Conservation (phyloP, 2,113 vertebrate species). For the Mobula hypostoma region DNA sequence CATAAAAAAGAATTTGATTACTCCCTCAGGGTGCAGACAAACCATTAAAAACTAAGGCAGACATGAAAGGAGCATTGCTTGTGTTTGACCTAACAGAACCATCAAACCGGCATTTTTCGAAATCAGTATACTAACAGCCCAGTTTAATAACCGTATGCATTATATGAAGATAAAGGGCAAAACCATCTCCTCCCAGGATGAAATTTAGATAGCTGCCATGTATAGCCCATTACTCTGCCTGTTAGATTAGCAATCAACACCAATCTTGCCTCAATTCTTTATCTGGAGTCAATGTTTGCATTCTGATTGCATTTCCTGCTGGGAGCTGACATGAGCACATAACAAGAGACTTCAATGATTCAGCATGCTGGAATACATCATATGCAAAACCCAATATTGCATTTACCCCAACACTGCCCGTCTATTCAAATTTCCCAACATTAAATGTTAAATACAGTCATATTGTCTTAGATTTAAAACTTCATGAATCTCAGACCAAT, state of each 20-base stretch:
- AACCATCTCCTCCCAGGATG: background rate
- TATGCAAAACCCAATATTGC: background rate
- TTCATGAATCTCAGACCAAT: background rate
- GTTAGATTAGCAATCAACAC: background rate
- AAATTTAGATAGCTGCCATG: background rate
- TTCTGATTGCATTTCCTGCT: background rate
- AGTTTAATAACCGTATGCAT: background rate
- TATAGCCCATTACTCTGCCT: background rate
- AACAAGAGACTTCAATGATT: background rate
- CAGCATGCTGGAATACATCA: background rate
- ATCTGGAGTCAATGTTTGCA: background rate
- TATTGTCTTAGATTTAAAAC: background rate
- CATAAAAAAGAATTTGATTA: background rate
- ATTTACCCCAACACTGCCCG: background rate
- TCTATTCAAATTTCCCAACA: background rate
- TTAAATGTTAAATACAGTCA: background rate
- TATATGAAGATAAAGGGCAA: background rate
- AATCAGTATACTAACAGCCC: background rate
- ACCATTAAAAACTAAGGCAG: background rate
- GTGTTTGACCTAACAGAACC: background rate
- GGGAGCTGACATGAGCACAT: background rate
- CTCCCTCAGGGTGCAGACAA: background rate
- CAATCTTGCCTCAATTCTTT: background rate
- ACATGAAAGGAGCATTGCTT: conserved; percentile 1
- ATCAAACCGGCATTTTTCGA: background rate